Conservation (phyloP, 2,113 vertebrate species). For the Nematolebias whitei region DNA sequence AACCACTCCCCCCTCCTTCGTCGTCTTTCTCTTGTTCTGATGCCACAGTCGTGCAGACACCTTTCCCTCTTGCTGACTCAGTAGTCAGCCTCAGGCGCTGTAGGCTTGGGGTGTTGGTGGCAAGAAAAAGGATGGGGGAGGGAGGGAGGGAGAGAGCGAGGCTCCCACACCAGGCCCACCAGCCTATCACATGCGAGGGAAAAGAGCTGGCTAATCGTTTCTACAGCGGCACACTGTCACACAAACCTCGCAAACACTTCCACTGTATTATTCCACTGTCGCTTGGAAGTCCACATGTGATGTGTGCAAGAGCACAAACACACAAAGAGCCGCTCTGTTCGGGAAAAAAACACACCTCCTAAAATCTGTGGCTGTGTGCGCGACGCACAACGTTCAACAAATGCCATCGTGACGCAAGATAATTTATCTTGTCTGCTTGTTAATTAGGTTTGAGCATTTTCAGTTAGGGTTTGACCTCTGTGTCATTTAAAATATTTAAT, state of each 20-base stretch:
- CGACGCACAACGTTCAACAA: background rate
- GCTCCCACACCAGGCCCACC: constrained; percentile 76
- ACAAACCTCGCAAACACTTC: constrained; percentile 67
- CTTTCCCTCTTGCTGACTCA: constrained; percentile 84
- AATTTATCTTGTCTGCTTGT: background rate
- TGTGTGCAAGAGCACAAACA: constrained; percentile 32
- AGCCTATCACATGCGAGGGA: constrained; percentile 75
- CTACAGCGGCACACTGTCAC: constrained; percentile 76
- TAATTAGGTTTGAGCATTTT: background rate
- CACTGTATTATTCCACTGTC: constrained; percentile 56
- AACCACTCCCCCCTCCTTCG: constrained; percentile 52
- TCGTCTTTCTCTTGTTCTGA: constrained; percentile 69
- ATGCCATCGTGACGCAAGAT: background rate
- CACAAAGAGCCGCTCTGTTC: constrained; percentile 12
- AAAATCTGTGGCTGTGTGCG: constrained; percentile 1
- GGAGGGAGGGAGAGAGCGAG: constrained; percentile 32
- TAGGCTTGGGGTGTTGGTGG: constrained; percentile 75
- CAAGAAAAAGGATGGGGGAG: constrained; percentile 40
- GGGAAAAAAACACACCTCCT: constrained; percentile 21
- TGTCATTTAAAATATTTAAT: too few species aligned
- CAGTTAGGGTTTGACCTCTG: background rate
- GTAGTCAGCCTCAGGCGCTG: constrained; percentile 77
- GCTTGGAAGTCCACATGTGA: constrained; percentile 54
- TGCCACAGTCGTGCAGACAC: constrained; percentile 80
- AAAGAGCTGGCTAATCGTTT: constrained; percentile 82